Conservation (phyloP, 2,888 invertebrate genomes). For the Bombyx huttoni region DNA sequence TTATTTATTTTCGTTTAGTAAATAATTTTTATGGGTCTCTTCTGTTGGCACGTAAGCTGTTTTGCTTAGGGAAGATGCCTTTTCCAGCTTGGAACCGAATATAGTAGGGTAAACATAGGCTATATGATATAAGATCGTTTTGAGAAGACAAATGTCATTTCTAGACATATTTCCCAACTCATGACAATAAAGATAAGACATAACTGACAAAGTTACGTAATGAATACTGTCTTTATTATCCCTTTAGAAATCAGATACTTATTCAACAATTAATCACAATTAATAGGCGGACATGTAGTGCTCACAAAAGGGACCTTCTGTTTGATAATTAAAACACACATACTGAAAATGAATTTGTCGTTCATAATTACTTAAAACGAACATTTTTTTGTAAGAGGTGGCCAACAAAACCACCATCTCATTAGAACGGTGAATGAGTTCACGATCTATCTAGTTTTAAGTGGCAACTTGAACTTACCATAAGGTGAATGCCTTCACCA, state of each 20-base stretch:
- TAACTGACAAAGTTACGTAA: not conserved
- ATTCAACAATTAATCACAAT: constrained; percentile 5
- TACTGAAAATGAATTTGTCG: too few relatives aligned
- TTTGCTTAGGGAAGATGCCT: not conserved
- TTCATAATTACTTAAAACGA: too few relatives aligned
- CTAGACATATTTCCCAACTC: not conserved
- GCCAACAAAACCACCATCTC: too few relatives aligned
- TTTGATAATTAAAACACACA: too few relatives aligned
- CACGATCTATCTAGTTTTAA: too few relatives aligned
- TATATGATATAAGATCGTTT: not conserved
- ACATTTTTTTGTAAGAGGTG: too few relatives aligned
- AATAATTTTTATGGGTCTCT: not conserved
- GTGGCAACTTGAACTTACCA: too few relatives aligned
- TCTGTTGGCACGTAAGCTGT: not conserved
- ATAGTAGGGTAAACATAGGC: not conserved
- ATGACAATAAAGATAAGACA: constrained; percentile 1
- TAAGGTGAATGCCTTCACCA: too few relatives aligned
- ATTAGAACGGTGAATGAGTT: too few relatives aligned
- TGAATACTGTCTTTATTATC: constrained; percentile 11
- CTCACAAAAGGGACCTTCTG: too few relatives aligned
- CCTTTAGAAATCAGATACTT: constrained; percentile 12
- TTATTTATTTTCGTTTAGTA: not conserved
- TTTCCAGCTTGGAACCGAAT: not conserved
- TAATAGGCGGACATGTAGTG: not conserved
- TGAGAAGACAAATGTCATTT: not conserved